A percentile compares a stretch with the other conserved stretches of the same genome.
Conservation (phyloP, 2,797 vertebrate genomes). For the Sebastes hopkinsi region DNA sequence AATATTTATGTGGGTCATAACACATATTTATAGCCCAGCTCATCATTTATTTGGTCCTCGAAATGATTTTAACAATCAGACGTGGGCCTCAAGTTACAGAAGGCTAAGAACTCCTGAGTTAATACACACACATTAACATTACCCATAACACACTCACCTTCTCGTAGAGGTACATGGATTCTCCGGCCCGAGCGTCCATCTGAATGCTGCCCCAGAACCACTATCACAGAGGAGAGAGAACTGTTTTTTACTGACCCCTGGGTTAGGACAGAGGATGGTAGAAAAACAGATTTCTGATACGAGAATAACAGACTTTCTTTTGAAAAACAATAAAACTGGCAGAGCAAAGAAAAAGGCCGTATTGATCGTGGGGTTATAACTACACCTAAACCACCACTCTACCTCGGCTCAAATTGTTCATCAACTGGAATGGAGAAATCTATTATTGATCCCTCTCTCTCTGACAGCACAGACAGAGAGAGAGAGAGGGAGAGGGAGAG, state of each 20-base stretch:
- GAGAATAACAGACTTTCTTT: not conserved
- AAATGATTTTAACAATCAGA: no score
- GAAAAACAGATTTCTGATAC: not conserved
- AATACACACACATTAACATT: not conserved
- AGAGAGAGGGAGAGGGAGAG: not conserved
- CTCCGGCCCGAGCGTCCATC: slow-evolving; percentile 97
- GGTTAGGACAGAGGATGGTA: not conserved
- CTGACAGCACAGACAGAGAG: slow-evolving; percentile 10
- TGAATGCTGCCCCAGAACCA: slow-evolving; percentile 99
- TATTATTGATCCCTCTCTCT: slow-evolving; percentile 42
- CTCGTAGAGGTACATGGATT: slow-evolving; percentile 97
- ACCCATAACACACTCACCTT: slow-evolving; percentile 82
- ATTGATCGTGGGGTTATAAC: slow-evolving; percentile 27
- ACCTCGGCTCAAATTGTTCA: slow-evolving; percentile 31
- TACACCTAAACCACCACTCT: slow-evolving; percentile 26
- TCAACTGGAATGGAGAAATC: slow-evolving; percentile 37
- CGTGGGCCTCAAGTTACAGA: no score
- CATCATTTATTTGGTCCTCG: no score
- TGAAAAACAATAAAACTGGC: slow-evolving; percentile 16
- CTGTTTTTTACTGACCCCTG: not conserved
- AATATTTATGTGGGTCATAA: no score
- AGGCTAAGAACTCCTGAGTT: not conserved
- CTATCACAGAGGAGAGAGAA: slow-evolving; percentile 68
- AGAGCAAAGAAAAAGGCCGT: slow-evolving; percentile 13
- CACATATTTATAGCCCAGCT: no score